These are phyloP conservation scores for Parazoanthus darwini DNA, from an alignment of 92 coral and sea anemone genomes.

Conservation along the genomic window DNA sequence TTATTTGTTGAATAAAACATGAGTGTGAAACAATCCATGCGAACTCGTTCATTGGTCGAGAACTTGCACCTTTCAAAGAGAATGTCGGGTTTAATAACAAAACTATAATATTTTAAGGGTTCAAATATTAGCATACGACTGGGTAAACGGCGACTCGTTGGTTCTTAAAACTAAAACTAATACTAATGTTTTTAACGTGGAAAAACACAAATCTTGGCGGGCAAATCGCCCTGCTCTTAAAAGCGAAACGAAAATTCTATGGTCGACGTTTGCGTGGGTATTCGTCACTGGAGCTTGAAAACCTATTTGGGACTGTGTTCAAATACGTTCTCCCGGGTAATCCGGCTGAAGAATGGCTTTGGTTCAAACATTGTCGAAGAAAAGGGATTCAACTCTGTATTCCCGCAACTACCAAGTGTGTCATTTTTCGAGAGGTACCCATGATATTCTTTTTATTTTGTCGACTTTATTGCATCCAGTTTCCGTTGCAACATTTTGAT, in stretches of 20 bases:
- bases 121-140: conserved; percentile 1
- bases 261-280: conserved; percentile 17
- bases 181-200: conserved; percentile 22
- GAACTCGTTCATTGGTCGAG: conserved; percentile 26
- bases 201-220: conserved; percentile 16
- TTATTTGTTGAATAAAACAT: conserved; percentile 26
- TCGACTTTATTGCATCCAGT: conserved; percentile 15
- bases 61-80: conserved; percentile 36
- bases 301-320: conserved; percentile 46
- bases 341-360: conserved; percentile 83
- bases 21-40: not conserved
- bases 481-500: not conserved
- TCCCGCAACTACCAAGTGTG: conserved; percentile 30
- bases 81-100: conserved; percentile 29
- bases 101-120: not conserved
- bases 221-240: conserved; percentile 36
- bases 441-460: not conserved
- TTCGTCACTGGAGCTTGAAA: conserved; percentile 22
- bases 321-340: conserved; percentile 83
- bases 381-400: conserved; percentile 66
- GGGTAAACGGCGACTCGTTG: not conserved
- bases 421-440: conserved; percentile 44
- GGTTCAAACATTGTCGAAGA: conserved; percentile 87
- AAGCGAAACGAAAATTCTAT: conserved; percentile 33
- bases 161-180: conserved; percentile 4